Base-by-base conservation (phyloP, 2,797 vertebrate genomes). In the Apodemus agrarius region DNA sequence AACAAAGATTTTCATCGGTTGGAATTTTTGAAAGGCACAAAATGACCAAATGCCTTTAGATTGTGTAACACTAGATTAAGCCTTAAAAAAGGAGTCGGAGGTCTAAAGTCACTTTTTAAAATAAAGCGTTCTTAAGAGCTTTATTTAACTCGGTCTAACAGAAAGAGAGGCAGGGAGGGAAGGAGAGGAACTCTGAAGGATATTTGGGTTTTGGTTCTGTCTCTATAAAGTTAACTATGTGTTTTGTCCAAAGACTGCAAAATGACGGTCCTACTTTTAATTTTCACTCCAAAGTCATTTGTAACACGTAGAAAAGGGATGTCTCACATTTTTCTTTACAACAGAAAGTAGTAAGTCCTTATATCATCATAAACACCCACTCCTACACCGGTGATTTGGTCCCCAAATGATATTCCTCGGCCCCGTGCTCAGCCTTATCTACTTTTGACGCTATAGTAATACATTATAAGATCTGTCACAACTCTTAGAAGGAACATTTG, bases 241-340 rank as follows among this genome's bases (percentile, higher is more conserved):
- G 26, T 90, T 79, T 92, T 89, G 37, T 81, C 34, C 37, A 78
- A 74, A 72, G 89, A 95, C 61, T 78, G 83, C 3, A 95, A 49
- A 92, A 91, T 29, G 34, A 72, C 6, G 80, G 5, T 75, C 95
- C 86, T 37, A 95, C 19, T 79, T 96, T 95, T 74, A 78, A 14
- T 91, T 97, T 97, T 84, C 85, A 95, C 93, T 37, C 80, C 90
- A 97, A 97, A 97, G 84, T 22, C 21, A 97, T 94, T 97, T 97
- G 63, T 91, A 96, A 96, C 37, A 89, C 74, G 93, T 67, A 97
- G 69, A 91, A 97, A 91, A 95, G 16, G 11, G 14, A 61, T 49
- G 19, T 11, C 1, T 43, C 43, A 14, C 19, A 88, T 93, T 72
- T 63, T 74, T 40, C 46, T 84, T 46, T 43, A 85, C 6, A 75